These are phyloP conservation scores for Choreutis nemorana DNA, from an alignment of 2,888 invertebrate species.

Conservation along the genomic window DNA sequence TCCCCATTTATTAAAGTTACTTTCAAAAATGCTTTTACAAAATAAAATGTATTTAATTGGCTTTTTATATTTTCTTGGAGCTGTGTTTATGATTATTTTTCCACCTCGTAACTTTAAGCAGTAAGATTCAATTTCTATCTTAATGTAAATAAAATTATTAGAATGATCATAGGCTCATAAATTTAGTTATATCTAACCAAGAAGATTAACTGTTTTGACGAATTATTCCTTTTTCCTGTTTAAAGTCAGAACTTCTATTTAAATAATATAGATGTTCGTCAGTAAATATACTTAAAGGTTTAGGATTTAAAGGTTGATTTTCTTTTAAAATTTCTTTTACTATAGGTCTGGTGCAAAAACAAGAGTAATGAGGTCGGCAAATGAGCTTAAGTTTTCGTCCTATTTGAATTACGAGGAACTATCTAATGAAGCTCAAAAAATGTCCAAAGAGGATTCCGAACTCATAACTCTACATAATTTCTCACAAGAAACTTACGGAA, in stretches of 20 bases:
- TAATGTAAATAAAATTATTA: too few relatives aligned
- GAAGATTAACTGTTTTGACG: too few relatives aligned
- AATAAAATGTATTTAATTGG: slow-evolving; percentile 45
- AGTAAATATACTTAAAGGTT: too few relatives aligned
- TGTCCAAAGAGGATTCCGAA: slow-evolving; percentile 29
- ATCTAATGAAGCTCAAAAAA: slow-evolving; percentile 16
- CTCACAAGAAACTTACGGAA: slow-evolving; percentile 28
- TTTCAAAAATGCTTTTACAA: slow-evolving; percentile 42
- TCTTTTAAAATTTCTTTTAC: too few relatives aligned
- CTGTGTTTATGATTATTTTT: slow-evolving; percentile 40
- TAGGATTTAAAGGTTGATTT: too few relatives aligned
- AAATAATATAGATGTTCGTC: too few relatives aligned
- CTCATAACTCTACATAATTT: slow-evolving; percentile 26
- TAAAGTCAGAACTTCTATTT: too few relatives aligned
- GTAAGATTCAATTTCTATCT: slow-evolving; percentile 18
- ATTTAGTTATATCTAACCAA: too few relatives aligned
- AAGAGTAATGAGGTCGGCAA: slow-evolving; percentile 27
- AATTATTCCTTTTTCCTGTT: too few relatives aligned
- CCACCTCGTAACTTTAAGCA: slow-evolving; percentile 48
- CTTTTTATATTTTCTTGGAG: slow-evolving; percentile 38
- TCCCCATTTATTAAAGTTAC: too few relatives aligned
- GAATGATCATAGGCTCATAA: too few relatives aligned
- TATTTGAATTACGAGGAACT: slow-evolving; percentile 27
- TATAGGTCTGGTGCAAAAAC: slow-evolving; percentile 50
- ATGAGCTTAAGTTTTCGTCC: slow-evolving; percentile 17